Conservation (phyloP, 2,888 invertebrate species). For the Apamea monoglypha region DNA sequence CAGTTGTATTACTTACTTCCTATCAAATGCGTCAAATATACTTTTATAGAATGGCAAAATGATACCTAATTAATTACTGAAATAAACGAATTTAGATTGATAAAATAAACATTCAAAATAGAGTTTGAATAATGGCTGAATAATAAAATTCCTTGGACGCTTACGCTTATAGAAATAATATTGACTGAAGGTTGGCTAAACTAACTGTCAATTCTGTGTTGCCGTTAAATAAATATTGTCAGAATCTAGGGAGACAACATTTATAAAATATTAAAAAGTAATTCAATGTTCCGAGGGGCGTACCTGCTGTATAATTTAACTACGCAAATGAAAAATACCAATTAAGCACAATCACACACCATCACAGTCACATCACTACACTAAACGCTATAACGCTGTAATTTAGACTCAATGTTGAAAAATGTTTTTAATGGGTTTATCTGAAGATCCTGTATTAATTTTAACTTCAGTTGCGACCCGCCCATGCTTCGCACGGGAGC, state of each 20-base stretch:
- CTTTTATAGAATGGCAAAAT: background rate
- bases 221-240: conserved; percentile 21
- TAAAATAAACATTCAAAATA: background rate
- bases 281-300: background rate
- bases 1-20: too few relatives aligned
- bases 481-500: background rate
- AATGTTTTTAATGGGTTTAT: background rate
- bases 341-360: background rate
- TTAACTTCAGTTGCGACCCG: background rate
- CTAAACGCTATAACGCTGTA: background rate
- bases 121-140: background rate
- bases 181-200: conserved; percentile 44
- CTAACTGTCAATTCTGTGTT: conserved; percentile 52
- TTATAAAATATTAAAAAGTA: background rate
- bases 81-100: too few relatives aligned
- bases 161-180: background rate
- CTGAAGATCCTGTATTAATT: background rate
- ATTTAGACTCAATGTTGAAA: background rate
- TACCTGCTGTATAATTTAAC: background rate
- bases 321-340: background rate
- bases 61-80: too few relatives aligned
- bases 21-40: too few relatives aligned
- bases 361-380: background rate
- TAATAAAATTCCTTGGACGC: conserved; percentile 12
- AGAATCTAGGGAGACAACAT: background rate